These are phyloP conservation scores for Muscicapa comitata DNA, from an alignment of 2,797 vertebrate species.

Conservation along the genomic window DNA sequence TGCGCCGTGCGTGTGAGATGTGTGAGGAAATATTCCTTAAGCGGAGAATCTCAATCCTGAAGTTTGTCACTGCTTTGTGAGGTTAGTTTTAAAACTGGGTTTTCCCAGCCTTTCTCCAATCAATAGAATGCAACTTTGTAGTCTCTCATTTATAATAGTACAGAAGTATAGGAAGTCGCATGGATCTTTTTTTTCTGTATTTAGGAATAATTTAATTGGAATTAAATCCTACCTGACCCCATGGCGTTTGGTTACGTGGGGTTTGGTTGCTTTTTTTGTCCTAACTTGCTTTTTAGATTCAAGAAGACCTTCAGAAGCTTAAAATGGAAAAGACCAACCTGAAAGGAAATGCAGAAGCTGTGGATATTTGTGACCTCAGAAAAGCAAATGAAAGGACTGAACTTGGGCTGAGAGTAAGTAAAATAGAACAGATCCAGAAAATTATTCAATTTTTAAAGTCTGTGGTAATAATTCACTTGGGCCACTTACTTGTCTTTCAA, in stretches of 20 bases:
- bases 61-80: background rate
- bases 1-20: background rate
- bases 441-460: fast-evolving
- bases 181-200: fast-evolving
- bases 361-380: conserved; percentile 74
- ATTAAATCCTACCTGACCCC: background rate
- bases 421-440: background rate
- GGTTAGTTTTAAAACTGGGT: background rate
- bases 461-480: background rate
- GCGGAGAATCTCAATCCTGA: background rate
- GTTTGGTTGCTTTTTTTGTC: background rate
- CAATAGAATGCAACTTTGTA: no score
- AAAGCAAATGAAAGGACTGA: conserved; percentile 74
- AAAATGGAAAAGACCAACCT: conserved; percentile 55
- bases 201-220: background rate
- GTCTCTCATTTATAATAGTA: background rate
- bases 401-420: conserved; percentile 70
- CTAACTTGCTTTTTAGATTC: conserved; percentile 70
- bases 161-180: fast-evolving
- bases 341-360: background rate
- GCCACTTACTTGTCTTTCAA: background rate
- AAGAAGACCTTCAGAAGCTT: conserved; percentile 79
- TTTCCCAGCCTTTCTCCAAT: background rate
- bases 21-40: background rate
- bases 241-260: fast-evolving